These are phyloP conservation scores for Alentia gelatinosa DNA, from an alignment of 2,888 invertebrate species.

Conservation along the genomic window DNA sequence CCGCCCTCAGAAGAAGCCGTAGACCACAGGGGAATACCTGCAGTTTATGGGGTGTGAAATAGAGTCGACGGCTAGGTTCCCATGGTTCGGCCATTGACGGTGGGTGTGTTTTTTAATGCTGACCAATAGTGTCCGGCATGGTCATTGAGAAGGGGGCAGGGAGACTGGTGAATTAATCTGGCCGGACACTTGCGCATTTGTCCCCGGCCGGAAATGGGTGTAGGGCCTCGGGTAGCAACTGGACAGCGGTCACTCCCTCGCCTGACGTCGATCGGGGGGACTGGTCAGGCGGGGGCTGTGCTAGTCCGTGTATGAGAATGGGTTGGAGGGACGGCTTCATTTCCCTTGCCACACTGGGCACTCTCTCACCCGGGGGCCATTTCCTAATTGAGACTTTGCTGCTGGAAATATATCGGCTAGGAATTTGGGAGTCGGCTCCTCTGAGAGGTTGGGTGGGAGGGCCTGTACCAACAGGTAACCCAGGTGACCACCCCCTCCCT, in stretches of 20 bases:
- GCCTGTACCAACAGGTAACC: background rate
- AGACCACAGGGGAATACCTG: background rate
- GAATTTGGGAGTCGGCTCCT: too few relatives aligned
- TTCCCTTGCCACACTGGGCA: background rate
- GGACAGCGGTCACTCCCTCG: background rate
- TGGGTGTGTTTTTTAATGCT: background rate
- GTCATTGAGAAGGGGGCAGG: background rate
- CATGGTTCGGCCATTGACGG: background rate
- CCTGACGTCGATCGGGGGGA: background rate
- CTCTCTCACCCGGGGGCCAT: background rate
- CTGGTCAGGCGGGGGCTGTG: background rate
- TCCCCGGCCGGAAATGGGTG: conserved; percentile 40
- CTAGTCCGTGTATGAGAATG: background rate
- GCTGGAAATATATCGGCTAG: too few relatives aligned
- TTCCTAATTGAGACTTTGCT: background rate
- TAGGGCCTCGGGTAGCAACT: background rate
- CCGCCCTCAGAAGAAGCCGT: background rate
- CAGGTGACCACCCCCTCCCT: background rate
- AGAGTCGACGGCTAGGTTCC: background rate
- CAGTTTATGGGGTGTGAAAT: conserved; percentile 32
- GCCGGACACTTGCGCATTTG: conserved; percentile 37
- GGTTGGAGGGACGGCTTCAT: background rate
- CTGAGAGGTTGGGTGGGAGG: background rate
- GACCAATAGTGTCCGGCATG: background rate
- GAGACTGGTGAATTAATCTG: conserved; percentile 46